Evolutionary conservation across 2,888 invertebrate species (phyloP), one percentile per base, ranked within the genome.

Genomic region (Drosophila aldrichi): DNA sequence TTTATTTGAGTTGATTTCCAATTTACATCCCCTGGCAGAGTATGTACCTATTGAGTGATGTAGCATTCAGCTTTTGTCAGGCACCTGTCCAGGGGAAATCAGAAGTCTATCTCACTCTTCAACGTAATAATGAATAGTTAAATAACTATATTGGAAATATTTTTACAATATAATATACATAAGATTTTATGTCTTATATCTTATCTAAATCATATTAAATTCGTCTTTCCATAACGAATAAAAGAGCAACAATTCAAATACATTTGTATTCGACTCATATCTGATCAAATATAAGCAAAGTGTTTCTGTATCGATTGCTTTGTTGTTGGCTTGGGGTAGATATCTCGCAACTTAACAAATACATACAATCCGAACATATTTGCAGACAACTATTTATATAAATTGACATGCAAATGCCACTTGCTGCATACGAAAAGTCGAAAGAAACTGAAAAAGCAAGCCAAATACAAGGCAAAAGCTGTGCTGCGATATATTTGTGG

Each of bases 341-440:
- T 51, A 61, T 51, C n/a, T 51, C 18, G 41, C 58, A 55, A 41
- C 58, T 65, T 25, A 55, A 36, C 64, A 48, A n/a, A 56, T 57
- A 12, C 29, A 29, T 46, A 9, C 66, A 51, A 56, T 43, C n/a
- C 18, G n/a, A 51, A 25, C 16, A 54, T 54, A 16, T 46, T 40
- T 40, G 25, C 20, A 46, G 32, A 38, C 25, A n/a, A 32, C 25
- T 58, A 48, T 58, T 46, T 40, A 41, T 55, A 49, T 38, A 61
- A 22, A 70, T 58, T 60, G 49, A 54, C 58, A 72, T 38, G 38
- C 58, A 68, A 61, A 62, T 62, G 60, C 22, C 55, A 69, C 60
- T 51, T 62, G 69, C 38, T 52, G 44, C 55, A 69, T 7, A 40
- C 16, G 25, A 56, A 49, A 52, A 66, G 34, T 38, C 25, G 20